Conservation (phyloP, 1,140 invertebrate species). For the Paramacrobiotus metropolitanus region DNA sequence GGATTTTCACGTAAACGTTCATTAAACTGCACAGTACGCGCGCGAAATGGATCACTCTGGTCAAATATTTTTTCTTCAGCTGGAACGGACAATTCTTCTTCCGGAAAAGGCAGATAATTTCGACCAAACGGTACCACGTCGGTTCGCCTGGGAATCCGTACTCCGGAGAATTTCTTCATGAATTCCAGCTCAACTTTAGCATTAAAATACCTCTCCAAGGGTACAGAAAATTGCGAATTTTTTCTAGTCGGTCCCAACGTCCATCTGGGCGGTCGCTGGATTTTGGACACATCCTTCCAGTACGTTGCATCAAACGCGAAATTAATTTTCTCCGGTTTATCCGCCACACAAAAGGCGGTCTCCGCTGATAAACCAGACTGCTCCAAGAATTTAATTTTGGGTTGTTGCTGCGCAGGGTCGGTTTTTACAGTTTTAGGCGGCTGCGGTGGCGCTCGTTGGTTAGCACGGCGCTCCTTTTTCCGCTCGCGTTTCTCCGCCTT, state of each 20-base stretch:
- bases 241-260: background rate
- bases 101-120: conserved; percentile 6
- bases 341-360: conserved; percentile 21
- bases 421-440: background rate
- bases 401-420: background rate
- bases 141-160: conserved; percentile 12
- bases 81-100: conserved; percentile 4
- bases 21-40: conserved; percentile 21
- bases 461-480: background rate
- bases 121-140: conserved; percentile 15
- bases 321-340: conserved; percentile 18
- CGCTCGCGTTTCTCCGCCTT: background rate
- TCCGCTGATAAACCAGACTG: conserved; percentile 14
- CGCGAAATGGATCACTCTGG: conserved; percentile 10
- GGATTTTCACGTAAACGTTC: conserved; percentile 20
- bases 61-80: conserved; percentile 6
- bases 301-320: conserved; percentile 20
- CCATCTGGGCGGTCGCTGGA: conserved; percentile 7
- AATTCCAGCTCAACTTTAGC: conserved; percentile 9
- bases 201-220: conserved; percentile 9
- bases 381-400: background rate
- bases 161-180: background rate
- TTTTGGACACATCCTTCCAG: conserved; percentile 20
- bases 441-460: background rate
- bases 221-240: background rate